A percentile compares a stretch with the other conserved stretches of the same genome.
Evolutionary conservation across 2,888 invertebrate species (phyloP).

Genomic region (Ectobius pallidus): DNA sequence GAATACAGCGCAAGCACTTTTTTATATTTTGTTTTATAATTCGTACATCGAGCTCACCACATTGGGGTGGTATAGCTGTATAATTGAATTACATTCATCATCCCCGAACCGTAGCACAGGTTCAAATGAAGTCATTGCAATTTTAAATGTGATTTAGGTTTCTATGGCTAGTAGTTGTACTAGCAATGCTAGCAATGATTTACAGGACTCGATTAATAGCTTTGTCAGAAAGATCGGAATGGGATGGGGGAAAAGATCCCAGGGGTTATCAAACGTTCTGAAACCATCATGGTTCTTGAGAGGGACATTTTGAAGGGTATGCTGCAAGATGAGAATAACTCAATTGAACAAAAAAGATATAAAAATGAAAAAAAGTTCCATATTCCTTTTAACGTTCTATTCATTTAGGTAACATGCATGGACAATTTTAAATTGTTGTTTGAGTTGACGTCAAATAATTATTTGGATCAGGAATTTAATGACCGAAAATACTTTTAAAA

Average conservation of each 20-base stretch:
- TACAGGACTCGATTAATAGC: not conserved
- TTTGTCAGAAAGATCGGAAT: too few relatives aligned
- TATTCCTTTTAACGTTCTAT: too few relatives aligned
- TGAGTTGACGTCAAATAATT: too few relatives aligned
- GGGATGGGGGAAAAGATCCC: not conserved
- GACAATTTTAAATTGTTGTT: too few relatives aligned
- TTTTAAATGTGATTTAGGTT: constrained; percentile 2
- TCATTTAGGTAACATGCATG: too few relatives aligned
- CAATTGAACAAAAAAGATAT: too few relatives aligned
- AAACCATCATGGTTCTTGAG: not conserved
- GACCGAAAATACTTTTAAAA: too few relatives aligned
- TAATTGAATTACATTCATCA: constrained; percentile 13
- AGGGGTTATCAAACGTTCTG: not conserved
- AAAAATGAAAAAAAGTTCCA: too few relatives aligned
- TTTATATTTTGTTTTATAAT: constrained; percentile 3
- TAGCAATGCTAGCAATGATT: not conserved
- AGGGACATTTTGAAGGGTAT: not conserved
- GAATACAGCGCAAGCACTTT: too few relatives aligned
- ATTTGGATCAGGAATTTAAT: too few relatives aligned
- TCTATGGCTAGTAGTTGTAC: not conserved
- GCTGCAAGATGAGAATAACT: too few relatives aligned
- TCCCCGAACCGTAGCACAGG: not conserved
- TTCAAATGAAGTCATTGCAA: constrained; percentile 6
- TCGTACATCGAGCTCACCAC: not conserved
- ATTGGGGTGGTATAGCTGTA: not conserved